phyloP scores from a whole-genome alignment of 2,888 invertebrate species.

The Incurvaria masculella region DNA sequence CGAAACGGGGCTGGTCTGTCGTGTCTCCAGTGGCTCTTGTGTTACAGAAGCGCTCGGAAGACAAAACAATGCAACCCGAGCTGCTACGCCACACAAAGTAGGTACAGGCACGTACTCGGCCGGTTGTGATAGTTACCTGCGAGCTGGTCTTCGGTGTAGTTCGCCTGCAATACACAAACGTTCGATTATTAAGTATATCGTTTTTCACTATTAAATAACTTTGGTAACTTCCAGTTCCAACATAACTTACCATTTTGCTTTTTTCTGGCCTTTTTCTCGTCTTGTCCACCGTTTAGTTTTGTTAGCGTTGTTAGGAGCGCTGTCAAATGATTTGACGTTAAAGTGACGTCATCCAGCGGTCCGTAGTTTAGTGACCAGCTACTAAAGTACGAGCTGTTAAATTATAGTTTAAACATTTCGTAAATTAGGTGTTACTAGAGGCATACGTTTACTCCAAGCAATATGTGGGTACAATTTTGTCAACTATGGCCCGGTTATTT shows the following conservation, averaged over 20 bases:
- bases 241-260: background rate
- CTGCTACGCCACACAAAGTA: slow-evolving; percentile 1
- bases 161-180: slow-evolving; percentile 64
- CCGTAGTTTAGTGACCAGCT: no score
- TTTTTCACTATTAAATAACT: background rate
- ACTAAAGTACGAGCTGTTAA: no score
- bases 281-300: background rate
- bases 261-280: background rate
- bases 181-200: background rate
- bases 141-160: slow-evolving; percentile 88
- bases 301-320: no score
- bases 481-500: no score
- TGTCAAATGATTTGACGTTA: no score
- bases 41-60: slow-evolving; percentile 17
- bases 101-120: slow-evolving; percentile 5
- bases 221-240: slow-evolving; percentile 1
- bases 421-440: no score
- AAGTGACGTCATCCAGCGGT: no score
- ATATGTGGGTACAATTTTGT: no score
- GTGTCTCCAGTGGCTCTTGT: no score
- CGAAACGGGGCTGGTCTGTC: slow-evolving; percentile 1
- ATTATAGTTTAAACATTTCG: no score
- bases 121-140: slow-evolving; percentile 68
- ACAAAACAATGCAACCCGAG: slow-evolving; percentile 13
- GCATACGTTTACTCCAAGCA: no score